Evolutionary conservation across 2,113 vertebrate genomes (phyloP), one percentile per base, ranked within the genome.

Genomic region (Platichthys flesus): DNA sequence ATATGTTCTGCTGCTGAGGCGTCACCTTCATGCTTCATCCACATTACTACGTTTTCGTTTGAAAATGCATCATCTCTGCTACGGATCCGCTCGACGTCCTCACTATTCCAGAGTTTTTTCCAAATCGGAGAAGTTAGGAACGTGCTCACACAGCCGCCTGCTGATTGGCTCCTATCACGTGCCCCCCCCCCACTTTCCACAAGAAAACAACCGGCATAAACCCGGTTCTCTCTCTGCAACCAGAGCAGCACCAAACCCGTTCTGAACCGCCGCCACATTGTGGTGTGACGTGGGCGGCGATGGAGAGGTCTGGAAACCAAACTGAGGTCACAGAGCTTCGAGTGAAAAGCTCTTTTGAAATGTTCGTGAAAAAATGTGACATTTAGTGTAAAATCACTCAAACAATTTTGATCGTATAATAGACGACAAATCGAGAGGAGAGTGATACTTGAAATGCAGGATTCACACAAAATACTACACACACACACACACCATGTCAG

Each of bases 341-440:
- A 88, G 72, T 76, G 83, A 73, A 90, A 81, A 85, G 74, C 88
- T 69, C 80, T 88, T 85, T 85, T 26, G 88, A 12, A 84, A 37
- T 37, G 62, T 5, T 16, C 9, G 4, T 52, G 57, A 1, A 1
- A 35, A 75, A 66, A 82, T 18, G 26, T 69, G 81, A 81, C 77
- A 85, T 85, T 79, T 82, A 72, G 63, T 60, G 0, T 54, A 2
- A 84, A 81, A 87, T 83, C 81, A 84, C 81, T 81, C 81, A 78
- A 81, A 82, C 74, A 6, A 47, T 71, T 76, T 31, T 70, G 67
- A 85, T 84, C 60, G 67, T 20, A 3, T 51, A 18, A 51, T 51
- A 4, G 56, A 80, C 68, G 63, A 85, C 78, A 76, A 80, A 64
- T 49, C 23, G 51, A 81, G 76, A 72, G 55, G 40, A 78, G 64